These are phyloP conservation scores for Sialis lutaria DNA, from an alignment of 2,888 invertebrate genomes.

Conservation along the genomic window DNA sequence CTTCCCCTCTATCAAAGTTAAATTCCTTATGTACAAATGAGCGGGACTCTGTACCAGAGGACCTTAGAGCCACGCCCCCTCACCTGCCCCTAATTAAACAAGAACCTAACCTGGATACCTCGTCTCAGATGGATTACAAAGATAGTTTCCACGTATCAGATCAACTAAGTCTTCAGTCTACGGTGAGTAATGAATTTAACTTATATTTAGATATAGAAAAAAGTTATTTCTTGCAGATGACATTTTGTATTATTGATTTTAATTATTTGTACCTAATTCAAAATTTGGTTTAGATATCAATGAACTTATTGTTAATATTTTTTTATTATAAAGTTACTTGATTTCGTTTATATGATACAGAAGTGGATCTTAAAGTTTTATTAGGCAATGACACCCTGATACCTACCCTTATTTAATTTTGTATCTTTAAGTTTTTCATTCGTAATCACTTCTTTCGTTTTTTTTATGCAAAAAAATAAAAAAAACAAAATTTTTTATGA, in stretches of 20 bases:
- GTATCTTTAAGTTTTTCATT: too few species aligned
- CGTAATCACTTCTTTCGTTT: too few species aligned
- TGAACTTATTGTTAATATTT: background rate
- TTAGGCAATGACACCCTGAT: too few species aligned
- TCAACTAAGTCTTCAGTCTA: conserved; percentile 14
- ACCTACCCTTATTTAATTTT: too few species aligned
- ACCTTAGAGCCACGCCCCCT: conserved; percentile 34
- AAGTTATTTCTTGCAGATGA: too few species aligned
- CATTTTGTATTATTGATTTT: background rate
- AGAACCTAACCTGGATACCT: conserved; percentile 33
- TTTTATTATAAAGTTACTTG: background rate
- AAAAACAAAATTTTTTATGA: too few species aligned
- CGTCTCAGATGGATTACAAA: conserved; percentile 22
- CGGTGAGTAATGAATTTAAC: background rate
- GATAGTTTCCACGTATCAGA: conserved; percentile 28
- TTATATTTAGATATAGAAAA: too few species aligned
- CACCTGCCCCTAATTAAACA: conserved; percentile 38
- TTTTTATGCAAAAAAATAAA: too few species aligned
- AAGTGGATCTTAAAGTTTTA: too few species aligned
- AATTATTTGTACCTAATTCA: background rate
- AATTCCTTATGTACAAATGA: conserved; percentile 37
- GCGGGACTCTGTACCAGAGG: conserved; percentile 32
- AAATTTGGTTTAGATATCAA: background rate
- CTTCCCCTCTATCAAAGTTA: conserved; percentile 35
- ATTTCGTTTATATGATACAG: too few species aligned